Base-by-base conservation (phyloP, 2,797 vertebrate species). In the Agapornis canus region DNA sequence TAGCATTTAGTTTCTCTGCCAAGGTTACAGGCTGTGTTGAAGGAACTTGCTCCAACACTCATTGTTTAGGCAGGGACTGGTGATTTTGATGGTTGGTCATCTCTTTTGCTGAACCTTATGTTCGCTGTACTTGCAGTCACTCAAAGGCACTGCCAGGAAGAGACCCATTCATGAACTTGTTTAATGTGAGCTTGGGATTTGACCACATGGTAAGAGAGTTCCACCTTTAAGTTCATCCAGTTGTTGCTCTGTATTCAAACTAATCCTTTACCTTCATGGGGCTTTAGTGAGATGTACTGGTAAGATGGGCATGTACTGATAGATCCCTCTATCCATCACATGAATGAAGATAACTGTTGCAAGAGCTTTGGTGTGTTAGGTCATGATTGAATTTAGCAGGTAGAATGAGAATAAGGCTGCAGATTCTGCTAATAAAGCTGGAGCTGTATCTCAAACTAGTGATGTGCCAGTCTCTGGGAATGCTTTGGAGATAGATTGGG, bases 41-140 rank as follows among this genome's bases (percentile, higher is more conserved):
- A 26, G 27, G n/a, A 76, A 16, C 18, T 82, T 51, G 42, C 31
- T 65, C 11, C 1, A n/a, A 19, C 0, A 0, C 3, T 8, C 0
- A 2, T 68, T 52, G 9, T 39, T 94, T 69, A 45, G 23, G 27
- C n/a, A 23, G 23, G 7, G 5, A 42, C 9, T 79, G 12, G 22
- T 2, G 0, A 18, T 47, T 80, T 69, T 60, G 11, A 49, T 48
- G 45, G 6, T 4, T 60, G 18, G 11, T 48, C 1, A 0, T 49
- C 12, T 17, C 35, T 64, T 73, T 65, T 12, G 6, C 10, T n/a
- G 3, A 9, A 11, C 49, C 72, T 75, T 45, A 6, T 82, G 6
- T 72, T 86, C 8, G 20, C 17, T 1, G 0, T 47, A 15, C 12
- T 5, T 72, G 10, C 47, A 5, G 25, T 87, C 15, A 26, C 15